A percentile compares a stretch with the other conserved stretches of the same genome.
phyloP scores from a whole-genome alignment of 2,797 vertebrate genomes.

The Sebastiscus tertius region DNA sequence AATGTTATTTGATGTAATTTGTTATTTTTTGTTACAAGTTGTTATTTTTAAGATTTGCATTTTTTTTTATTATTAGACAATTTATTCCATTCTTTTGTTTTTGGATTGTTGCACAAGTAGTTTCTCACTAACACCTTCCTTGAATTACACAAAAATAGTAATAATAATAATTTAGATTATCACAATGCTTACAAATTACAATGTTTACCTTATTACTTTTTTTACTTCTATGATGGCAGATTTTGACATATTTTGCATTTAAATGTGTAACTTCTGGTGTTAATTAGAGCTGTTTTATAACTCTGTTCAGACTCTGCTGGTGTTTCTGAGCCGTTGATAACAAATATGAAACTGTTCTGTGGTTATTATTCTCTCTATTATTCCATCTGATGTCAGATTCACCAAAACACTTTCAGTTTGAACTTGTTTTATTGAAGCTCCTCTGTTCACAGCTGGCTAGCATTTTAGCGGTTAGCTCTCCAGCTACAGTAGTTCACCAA shows the following conservation, averaged over 20 bases:
- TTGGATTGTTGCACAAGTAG: neutral
- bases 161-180: neutral
- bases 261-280: neutral
- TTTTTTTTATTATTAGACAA: neutral
- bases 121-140: too few species aligned
- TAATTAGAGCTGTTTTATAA: neutral
- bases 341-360: neutral
- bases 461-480: neutral
- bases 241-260: neutral
- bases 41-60: neutral
- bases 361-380: neutral
- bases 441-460: neutral
- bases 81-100: neutral
- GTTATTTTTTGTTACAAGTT: neutral
- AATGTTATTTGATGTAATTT: neutral
- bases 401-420: neutral
- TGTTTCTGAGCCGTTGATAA: neutral
- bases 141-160: neutral
- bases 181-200: neutral
- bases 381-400: conserved; percentile 34
- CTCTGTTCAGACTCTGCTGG: neutral
- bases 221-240: neutral
- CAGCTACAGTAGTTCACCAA: neutral
- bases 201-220: neutral
- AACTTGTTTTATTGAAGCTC: neutral